A percentile compares a stretch with the other conserved stretches of the same genome.
phyloP scores from a whole-genome alignment of 30 jellyfish, hydroid and myxozoan species.

The Calvadosia cruxmelitensis region DNA sequence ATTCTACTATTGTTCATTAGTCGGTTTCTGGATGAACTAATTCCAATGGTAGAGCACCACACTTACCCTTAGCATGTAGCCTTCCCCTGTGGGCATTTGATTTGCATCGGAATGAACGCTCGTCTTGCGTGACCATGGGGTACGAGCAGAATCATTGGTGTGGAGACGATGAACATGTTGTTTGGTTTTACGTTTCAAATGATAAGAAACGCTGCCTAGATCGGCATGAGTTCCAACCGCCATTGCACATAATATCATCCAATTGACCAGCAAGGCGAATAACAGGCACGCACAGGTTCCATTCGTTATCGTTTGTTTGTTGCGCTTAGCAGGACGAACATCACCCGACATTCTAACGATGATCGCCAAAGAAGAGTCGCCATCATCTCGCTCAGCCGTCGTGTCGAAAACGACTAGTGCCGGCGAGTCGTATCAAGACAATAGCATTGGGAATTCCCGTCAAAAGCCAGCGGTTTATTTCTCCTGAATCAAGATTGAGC shows the following conservation, averaged over 20 bases:
- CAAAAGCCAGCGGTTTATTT: too few species aligned
- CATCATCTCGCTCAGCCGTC: too few species aligned
- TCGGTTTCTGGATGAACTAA: constrained; percentile 1
- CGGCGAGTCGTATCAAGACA: too few species aligned
- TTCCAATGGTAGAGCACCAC: background rate
- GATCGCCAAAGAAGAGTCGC: background rate
- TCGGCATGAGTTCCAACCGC: constrained; percentile 32
- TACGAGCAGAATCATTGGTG: constrained; percentile 15
- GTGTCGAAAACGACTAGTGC: too few species aligned
- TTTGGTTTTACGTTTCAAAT: constrained; percentile 63
- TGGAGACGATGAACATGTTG: constrained; percentile 33
- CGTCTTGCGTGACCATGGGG: too few species aligned
- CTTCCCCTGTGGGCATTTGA: constrained; percentile 28
- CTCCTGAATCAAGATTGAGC: too few species aligned
- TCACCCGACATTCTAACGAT: background rate
- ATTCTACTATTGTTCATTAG: background rate
- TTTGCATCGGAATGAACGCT: constrained; percentile 6
- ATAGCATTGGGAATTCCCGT: too few species aligned
- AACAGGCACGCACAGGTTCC: background rate
- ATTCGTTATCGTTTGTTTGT: background rate
- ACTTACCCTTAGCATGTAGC: constrained; percentile 42
- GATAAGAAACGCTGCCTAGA: constrained; percentile 57
- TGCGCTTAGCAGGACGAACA: background rate
- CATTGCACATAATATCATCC: background rate
- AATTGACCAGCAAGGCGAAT: background rate